Evolutionary conservation across 2,797 vertebrate genomes (phyloP).

Genomic region (Apogon hyalosoma): DNA sequence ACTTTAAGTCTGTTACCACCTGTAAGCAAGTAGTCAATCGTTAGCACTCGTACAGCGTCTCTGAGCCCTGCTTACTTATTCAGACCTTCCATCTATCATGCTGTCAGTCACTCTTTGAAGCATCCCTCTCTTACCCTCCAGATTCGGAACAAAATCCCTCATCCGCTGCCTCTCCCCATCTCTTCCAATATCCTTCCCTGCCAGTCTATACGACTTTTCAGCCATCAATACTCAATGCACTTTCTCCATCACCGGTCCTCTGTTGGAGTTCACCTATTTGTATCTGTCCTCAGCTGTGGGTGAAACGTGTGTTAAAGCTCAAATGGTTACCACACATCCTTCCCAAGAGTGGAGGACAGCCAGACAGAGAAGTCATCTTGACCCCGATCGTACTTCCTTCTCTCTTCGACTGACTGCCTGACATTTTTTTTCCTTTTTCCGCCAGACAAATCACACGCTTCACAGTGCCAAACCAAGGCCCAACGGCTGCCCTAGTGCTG

Average conservation of each 20-base stretch:
- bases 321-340: slow-evolving; percentile 36
- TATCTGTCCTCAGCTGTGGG: slow-evolving; percentile 37
- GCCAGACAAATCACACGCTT: slow-evolving; percentile 65
- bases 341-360: slow-evolving; percentile 40
- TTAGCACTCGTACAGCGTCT: slow-evolving; percentile 51
- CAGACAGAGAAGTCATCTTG: slow-evolving; percentile 71
- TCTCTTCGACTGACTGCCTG: slow-evolving; percentile 43
- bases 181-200: slow-evolving; percentile 65
- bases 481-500: slow-evolving; percentile 19
- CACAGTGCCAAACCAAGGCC: slow-evolving; percentile 58
- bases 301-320: slow-evolving; percentile 33
- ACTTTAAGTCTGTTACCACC: slow-evolving; percentile 51
- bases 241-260: slow-evolving; percentile 13
- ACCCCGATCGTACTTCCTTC: slow-evolving; percentile 68
- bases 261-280: slow-evolving; percentile 44
- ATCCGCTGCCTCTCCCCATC: slow-evolving; percentile 50
- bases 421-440: slow-evolving; percentile 21
- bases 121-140: slow-evolving; percentile 40
- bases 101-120: slow-evolving; percentile 71
- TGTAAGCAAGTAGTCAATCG: slow-evolving; percentile 69
- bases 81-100: slow-evolving; percentile 66
- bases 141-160: slow-evolving; percentile 48
- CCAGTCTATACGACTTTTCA: slow-evolving; percentile 44
- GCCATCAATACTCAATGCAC: slow-evolving; percentile 24
- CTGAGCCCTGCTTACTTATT: slow-evolving; percentile 61